Conservation (phyloP, 2,797 vertebrate genomes). For the Petrocephalus sullivani region DNA sequence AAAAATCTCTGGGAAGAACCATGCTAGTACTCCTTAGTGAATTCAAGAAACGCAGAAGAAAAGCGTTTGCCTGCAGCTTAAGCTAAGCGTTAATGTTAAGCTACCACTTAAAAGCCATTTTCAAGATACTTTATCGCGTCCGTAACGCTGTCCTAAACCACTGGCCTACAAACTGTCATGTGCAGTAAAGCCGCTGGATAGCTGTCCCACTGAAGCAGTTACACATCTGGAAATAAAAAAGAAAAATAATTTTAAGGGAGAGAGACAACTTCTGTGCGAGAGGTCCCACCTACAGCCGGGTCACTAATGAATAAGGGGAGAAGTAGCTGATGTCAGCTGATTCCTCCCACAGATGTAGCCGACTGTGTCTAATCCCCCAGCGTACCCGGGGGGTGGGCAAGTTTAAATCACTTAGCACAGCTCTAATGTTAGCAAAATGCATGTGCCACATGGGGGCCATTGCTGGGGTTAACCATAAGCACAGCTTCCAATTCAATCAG, state of each 20-base stretch:
- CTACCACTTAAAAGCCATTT: not conserved
- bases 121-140: not conserved
- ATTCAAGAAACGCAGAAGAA: not conserved
- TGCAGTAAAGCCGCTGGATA: not conserved
- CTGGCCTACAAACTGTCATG: not conserved
- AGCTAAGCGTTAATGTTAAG: not conserved
- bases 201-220: not conserved
- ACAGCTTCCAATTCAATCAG: conserved; percentile 34
- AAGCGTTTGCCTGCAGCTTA: not conserved
- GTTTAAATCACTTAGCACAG: conserved; percentile 36
- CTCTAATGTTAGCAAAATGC: conserved; percentile 33
- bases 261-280: not conserved
- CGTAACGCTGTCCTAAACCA: not conserved
- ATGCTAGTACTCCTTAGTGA: not conserved
- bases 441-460: conserved; percentile 35
- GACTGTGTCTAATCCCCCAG: conserved; percentile 32
- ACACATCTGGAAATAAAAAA: not conserved
- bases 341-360: conserved; percentile 32
- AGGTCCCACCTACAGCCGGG: not conserved
- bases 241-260: not conserved
- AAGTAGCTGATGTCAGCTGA: conserved; percentile 37
- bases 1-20: not conserved
- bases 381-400: conserved; percentile 22
- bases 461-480: conserved; percentile 35
- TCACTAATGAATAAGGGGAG: not conserved